These are phyloP conservation scores for Erpornis zantholeuca DNA, from an alignment of 2,113 vertebrate genomes.

Conservation along the genomic window DNA sequence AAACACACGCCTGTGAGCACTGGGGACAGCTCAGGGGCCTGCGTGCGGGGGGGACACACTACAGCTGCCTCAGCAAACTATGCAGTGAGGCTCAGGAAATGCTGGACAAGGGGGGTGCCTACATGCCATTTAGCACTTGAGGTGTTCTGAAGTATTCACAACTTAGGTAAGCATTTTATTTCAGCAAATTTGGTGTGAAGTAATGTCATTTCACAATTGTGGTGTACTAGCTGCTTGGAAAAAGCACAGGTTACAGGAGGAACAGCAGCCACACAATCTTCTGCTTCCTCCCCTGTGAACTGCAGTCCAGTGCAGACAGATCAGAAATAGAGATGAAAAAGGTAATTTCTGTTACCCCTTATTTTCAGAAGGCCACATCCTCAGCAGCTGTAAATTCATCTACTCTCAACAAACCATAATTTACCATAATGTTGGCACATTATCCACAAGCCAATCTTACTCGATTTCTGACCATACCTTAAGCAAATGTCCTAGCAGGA, in stretches of 20 bases:
- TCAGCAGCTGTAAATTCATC: not conserved
- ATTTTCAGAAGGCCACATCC: not conserved
- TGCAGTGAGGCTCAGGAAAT: not conserved
- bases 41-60: fast-evolving
- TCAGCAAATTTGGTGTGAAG: not conserved
- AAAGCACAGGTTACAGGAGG: not conserved
- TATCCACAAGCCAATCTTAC: not conserved
- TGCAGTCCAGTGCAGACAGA: not conserved
- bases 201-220: not conserved
- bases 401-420: not conserved
- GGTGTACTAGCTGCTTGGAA: not conserved
- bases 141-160: not conserved
- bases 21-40: fast-evolving
- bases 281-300: not conserved
- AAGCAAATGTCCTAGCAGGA: not conserved
- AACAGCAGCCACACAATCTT: not conserved
- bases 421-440: not conserved
- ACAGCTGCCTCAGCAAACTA: fast-evolving
- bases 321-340: not conserved
- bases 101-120: not conserved
- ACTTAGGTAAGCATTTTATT: not conserved
- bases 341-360: not conserved
- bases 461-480: not conserved
- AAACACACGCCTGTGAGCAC: not conserved
- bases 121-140: not conserved